Percentiles rank a stretch among this genome's conserved stretches.
Evolutionary conservation across 2,888 invertebrate species (phyloP).

Genomic region (Candidula unifasciata): DNA sequence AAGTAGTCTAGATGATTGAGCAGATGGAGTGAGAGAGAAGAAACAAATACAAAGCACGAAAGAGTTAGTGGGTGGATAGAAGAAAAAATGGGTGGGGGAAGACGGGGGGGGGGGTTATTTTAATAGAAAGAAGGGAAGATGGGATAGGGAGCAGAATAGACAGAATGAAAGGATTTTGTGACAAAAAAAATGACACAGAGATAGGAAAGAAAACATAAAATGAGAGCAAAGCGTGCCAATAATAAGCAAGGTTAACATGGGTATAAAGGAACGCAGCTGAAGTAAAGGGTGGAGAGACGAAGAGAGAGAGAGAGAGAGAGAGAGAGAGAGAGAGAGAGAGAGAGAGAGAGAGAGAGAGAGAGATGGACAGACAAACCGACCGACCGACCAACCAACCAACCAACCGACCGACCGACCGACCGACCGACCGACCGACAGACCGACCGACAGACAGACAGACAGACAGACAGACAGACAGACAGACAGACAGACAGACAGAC

Average conservation of each 20-base stretch:
- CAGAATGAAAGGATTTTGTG: background rate
- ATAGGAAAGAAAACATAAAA: too few relatives aligned
- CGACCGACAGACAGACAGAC: too few relatives aligned
- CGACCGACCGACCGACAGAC: too few relatives aligned
- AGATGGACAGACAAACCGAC: background rate
- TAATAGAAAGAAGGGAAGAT: background rate
- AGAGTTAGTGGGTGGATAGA: background rate
- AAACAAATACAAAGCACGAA: too few relatives aligned
- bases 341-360: background rate
- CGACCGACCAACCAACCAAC: too few relatives aligned
- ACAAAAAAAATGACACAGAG: conserved; percentile 9
- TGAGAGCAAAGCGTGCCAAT: too few relatives aligned
- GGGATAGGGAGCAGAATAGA: background rate
- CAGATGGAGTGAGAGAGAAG: conserved; percentile 7
- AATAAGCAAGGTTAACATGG: too few relatives aligned
- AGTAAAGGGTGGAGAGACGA: background rate
- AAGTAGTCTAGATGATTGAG: background rate
- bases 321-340: background rate
- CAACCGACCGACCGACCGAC: too few relatives aligned
- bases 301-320: background rate
- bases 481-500: too few relatives aligned
- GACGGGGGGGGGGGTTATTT: too few relatives aligned
- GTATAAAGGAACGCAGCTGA: too few relatives aligned
- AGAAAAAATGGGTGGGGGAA: background rate
- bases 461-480: too few relatives aligned